A percentile compares a stretch with the other conserved stretches of the same genome.
Conservation (phyloP, 2,888 invertebrate species). For the Mythimna albipuncta region DNA sequence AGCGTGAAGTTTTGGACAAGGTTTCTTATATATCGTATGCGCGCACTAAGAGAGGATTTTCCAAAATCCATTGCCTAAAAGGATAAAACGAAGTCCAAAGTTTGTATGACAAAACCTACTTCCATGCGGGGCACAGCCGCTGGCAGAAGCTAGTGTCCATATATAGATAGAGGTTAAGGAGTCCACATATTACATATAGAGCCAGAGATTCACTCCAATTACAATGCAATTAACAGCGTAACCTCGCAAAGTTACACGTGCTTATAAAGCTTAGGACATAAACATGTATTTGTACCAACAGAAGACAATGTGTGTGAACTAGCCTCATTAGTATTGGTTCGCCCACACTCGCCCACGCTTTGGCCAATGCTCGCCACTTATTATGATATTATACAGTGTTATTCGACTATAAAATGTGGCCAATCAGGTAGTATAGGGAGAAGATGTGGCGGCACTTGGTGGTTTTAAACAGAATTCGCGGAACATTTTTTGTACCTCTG, state of each 20-base stretch:
- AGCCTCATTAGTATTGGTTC: slow-evolving; percentile 73
- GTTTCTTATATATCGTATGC: too few species aligned
- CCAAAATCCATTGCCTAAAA: too few species aligned
- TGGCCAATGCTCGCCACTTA: slow-evolving; percentile 62
- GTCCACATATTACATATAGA: neutral
- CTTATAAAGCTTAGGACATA: slow-evolving; percentile 55
- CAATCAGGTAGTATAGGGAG: slow-evolving; percentile 32
- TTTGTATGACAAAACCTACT: too few species aligned
- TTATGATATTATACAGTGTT: slow-evolving; percentile 62
- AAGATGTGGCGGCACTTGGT: neutral
- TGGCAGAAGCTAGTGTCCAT: too few species aligned
- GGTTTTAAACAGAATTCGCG: neutral
- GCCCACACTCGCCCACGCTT: slow-evolving; percentile 72
- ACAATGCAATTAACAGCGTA: slow-evolving; percentile 34
- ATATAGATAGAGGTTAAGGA: neutral
- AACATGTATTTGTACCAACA: slow-evolving; percentile 55
- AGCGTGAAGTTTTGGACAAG: too few species aligned
- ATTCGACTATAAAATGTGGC: slow-evolving; percentile 53
- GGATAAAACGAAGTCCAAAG: too few species aligned
- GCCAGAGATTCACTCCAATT: slow-evolving; percentile 11
- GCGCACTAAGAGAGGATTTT: too few species aligned
- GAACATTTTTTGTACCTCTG: neutral
- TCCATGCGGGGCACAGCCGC: too few species aligned
- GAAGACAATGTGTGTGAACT: slow-evolving; percentile 76
- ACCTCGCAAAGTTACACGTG: slow-evolving; percentile 35